phyloP scores from a whole-genome alignment of 2,797 vertebrate species.

The Momotus momota region DNA sequence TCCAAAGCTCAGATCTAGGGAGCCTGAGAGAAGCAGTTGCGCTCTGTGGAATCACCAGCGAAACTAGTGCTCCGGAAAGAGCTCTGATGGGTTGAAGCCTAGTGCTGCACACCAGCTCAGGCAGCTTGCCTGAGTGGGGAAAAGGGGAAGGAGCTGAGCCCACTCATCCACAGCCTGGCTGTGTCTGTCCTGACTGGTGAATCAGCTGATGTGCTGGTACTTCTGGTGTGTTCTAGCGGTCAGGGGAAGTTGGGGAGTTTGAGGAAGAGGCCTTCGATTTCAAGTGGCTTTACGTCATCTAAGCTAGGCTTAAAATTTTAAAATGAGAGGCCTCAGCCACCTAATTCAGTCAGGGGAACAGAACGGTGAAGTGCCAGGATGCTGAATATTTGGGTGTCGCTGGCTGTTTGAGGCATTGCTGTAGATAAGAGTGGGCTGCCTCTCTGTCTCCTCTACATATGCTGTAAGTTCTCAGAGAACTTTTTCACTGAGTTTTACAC shows the following conservation, averaged over 20 bases:
- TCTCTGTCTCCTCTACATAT: accelerated
- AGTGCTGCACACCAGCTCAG: background rate
- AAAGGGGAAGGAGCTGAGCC: background rate
- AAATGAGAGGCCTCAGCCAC: background rate
- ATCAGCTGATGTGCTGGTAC: background rate
- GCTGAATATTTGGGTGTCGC: background rate
- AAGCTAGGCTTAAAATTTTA: background rate
- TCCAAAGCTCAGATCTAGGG: background rate
- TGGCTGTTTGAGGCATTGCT: background rate
- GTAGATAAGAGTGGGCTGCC: background rate
- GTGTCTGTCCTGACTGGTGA: background rate
- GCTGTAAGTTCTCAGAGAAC: background rate
- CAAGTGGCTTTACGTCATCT: background rate
- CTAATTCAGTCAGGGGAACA: background rate
- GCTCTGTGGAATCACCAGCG: background rate
- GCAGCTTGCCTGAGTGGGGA: accelerated
- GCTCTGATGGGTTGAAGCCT: background rate
- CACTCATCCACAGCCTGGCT: background rate
- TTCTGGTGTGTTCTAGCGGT: background rate
- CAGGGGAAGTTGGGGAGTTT: background rate
- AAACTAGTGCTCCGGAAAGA: background rate
- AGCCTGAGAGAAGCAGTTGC: background rate
- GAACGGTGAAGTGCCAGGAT: background rate
- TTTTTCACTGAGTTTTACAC: background rate
- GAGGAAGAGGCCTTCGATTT: background rate